Evolutionary conservation across 2,113 vertebrate species (phyloP), one percentile per base, ranked within the genome.

Genomic region (Xiphias gladius): DNA sequence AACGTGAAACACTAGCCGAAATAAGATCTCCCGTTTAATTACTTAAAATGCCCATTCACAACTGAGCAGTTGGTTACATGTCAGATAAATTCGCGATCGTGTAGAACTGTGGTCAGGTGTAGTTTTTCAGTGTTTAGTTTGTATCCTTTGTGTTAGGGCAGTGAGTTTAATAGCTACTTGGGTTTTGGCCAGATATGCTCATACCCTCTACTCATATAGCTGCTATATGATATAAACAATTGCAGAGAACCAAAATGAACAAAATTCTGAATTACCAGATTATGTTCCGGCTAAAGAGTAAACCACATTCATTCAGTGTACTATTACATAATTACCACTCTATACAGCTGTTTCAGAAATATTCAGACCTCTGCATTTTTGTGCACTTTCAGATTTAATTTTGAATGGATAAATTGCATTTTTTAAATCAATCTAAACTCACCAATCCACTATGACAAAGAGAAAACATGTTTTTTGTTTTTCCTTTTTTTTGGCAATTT

Each of bases 161-260:
- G 0, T 61, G 14, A 4, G 61, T 32, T 58, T 9, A 72, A 4
- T 20, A 10, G 50, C 7, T 19, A 2, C 2, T 37, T 28, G 32
- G 35, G 20, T 57, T 64, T 62, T 55, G 66, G 32, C 17, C 16
- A 17, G 48, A 65, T 13, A 73, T 54, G 69, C 64, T 69, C 2
- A 13, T n/a, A 19, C 41, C 43, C 59, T 7, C 41, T 43, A 43
- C 6, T 50, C 46, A 50, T 19, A 50, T 17, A 20, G 46, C 17
- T 19, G 6, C 5, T 50, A 50, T 50, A 20, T 50, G 46, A 50
- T 20, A 50, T 19, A 50, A 43, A 46, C 43, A 46, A 50, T 20
- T 19, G 6, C 46, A 50, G 46, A 20, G 13, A 46, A 19, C 7
- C 48, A 20, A 50, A 50, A 20, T 50, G 46, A 39, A 9, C 37